A percentile compares a stretch with the other conserved stretches of the same genome.
Evolutionary conservation across 2,113 vertebrate genomes (phyloP).

Genomic region (Dunckerocampus dactyliophorus): DNA sequence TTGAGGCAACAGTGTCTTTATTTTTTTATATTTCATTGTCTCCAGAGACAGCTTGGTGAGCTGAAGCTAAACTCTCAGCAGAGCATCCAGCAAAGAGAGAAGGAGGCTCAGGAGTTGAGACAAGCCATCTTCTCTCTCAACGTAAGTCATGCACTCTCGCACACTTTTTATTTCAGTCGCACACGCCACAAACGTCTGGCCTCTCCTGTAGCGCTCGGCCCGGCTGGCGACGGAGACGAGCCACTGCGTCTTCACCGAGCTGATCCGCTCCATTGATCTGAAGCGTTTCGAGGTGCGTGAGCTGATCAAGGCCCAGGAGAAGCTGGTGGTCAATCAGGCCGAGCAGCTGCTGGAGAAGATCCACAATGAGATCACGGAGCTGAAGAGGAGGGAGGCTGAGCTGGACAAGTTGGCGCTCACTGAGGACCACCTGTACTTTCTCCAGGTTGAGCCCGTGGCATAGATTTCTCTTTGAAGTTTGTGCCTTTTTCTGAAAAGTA

Average conservation of each 20-base stretch:
- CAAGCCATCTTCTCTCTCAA: slow-evolving; percentile 62
- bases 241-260: slow-evolving; percentile 65
- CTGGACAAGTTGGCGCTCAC: slow-evolving; percentile 61
- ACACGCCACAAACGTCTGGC: background rate
- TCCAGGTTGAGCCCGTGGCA: slow-evolving; percentile 52
- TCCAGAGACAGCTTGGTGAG: slow-evolving; percentile 58
- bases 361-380: slow-evolving; percentile 65
- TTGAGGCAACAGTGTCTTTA: too few relatives aligned
- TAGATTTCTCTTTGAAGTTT: too few relatives aligned
- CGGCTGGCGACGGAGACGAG: slow-evolving; percentile 58
- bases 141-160: slow-evolving; percentile 42
- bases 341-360: slow-evolving; percentile 64
- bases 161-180: too few relatives aligned
- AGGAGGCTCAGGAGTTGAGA: slow-evolving; percentile 64
- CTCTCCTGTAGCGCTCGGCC: slow-evolving; percentile 52
- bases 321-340: slow-evolving; percentile 50
- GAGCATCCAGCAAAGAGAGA: slow-evolving; percentile 62
- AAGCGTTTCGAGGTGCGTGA: slow-evolving; percentile 70
- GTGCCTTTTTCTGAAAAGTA: too few relatives aligned
- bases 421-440: slow-evolving; percentile 67
- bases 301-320: slow-evolving; percentile 70
- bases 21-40: background rate
- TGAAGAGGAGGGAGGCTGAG: slow-evolving; percentile 63
- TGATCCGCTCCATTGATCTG: slow-evolving; percentile 67
- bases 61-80: slow-evolving; percentile 60